Evolutionary conservation across 2,888 invertebrate species (phyloP).

Genomic region (Rambutsinella grinnellia): DNA sequence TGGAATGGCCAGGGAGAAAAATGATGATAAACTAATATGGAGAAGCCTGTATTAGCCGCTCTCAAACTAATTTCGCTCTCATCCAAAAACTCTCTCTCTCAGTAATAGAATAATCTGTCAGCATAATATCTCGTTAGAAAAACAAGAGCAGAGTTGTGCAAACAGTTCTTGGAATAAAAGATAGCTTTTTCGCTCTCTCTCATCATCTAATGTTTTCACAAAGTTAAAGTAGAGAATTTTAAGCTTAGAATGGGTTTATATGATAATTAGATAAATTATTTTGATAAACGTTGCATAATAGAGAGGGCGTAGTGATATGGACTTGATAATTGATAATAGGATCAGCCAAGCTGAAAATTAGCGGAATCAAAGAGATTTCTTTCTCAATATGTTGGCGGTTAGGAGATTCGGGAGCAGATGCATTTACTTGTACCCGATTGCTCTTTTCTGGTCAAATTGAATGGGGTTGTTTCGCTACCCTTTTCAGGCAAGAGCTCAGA

Average conservation of each 20-base stretch:
- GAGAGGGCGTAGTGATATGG: too few relatives aligned
- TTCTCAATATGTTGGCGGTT: constrained; percentile 21
- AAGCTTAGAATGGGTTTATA: too few relatives aligned
- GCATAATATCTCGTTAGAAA: constrained; percentile 62
- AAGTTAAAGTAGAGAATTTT: too few relatives aligned
- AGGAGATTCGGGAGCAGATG: too few relatives aligned
- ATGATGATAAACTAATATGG: background rate
- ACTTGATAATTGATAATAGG: constrained; percentile 64
- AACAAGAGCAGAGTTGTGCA: constrained; percentile 46
- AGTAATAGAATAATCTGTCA: constrained; percentile 80
- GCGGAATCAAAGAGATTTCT: constrained; percentile 42
- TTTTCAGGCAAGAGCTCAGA: too few relatives aligned
- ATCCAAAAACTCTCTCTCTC: constrained; percentile 65
- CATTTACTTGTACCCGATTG: too few relatives aligned
- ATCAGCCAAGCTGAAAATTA: constrained; percentile 65
- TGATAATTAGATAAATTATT: too few relatives aligned
- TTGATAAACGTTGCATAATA: too few relatives aligned
- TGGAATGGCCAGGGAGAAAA: constrained; percentile 6
- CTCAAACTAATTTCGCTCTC: constrained; percentile 18
- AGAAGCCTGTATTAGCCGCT: background rate
- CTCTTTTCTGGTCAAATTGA: too few relatives aligned
- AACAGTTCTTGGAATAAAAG: constrained; percentile 43
- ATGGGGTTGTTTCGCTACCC: too few relatives aligned
- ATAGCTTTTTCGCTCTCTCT: constrained; percentile 33
- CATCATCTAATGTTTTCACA: too few relatives aligned